These are phyloP conservation scores for Falco peregrinus DNA, from an alignment of 2,797 vertebrate genomes.

Conservation along the genomic window DNA sequence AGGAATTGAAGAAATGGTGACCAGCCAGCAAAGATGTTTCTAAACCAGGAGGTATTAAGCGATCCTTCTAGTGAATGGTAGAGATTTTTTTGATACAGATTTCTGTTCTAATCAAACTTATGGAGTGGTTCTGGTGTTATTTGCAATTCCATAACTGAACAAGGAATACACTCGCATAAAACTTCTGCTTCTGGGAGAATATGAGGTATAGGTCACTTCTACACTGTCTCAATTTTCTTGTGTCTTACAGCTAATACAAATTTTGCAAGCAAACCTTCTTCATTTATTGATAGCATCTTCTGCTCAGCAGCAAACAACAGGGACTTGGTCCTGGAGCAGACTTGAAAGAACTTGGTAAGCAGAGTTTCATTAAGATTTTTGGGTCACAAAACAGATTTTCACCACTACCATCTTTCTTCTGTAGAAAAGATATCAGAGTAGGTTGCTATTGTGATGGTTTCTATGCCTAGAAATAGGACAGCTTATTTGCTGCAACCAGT, in stretches of 20 bases:
- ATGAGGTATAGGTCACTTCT: background rate
- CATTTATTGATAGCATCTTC: background rate
- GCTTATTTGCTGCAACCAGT: background rate
- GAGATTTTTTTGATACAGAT: background rate
- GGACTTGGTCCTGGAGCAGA: background rate
- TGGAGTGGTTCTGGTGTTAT: background rate
- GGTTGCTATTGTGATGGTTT: background rate
- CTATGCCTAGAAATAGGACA: background rate
- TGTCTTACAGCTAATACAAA: background rate
- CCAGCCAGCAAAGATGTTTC: background rate
- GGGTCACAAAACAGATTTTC: background rate
- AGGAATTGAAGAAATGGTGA: background rate
- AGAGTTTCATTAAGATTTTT: background rate
- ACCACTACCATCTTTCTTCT: background rate
- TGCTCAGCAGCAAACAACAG: background rate
- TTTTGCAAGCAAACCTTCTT: background rate
- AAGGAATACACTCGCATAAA: background rate
- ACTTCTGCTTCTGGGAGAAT: background rate
- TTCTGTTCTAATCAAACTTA: background rate
- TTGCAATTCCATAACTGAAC: background rate
- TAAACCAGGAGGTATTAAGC: background rate
- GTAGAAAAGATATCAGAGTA: background rate
- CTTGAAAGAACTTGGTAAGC: background rate
- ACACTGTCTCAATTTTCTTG: background rate
- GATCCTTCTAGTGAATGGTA: background rate